Evolutionary conservation across 2,113 vertebrate genomes (phyloP).

Genomic region (Dipodomys stephensi): DNA sequence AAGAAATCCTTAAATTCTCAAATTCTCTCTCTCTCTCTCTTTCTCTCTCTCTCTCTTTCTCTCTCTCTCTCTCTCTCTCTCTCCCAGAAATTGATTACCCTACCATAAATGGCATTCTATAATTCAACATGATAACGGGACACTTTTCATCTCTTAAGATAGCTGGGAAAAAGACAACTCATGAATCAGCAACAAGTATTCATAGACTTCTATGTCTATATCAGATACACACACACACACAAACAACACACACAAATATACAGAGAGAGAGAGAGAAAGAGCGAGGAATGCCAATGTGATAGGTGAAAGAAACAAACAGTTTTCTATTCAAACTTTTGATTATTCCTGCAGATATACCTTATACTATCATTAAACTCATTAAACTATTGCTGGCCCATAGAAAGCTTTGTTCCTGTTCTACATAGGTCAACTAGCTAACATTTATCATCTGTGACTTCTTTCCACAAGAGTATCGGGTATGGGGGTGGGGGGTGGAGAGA

Average conservation of each 20-base stretch:
- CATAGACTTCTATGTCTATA: not conserved
- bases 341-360: not conserved
- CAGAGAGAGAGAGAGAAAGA: not conserved
- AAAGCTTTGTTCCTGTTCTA: not conserved
- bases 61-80: no score
- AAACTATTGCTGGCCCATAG: not conserved
- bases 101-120: not conserved
- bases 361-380: not conserved
- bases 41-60: no score
- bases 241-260: not conserved
- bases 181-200: not conserved
- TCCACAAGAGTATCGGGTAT: not conserved
- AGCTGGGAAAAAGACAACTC: not conserved
- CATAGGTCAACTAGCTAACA: not conserved
- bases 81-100: not conserved
- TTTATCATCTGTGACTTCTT: conserved; percentile 16
- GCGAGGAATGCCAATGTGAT: not conserved
- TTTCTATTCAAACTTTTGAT: not conserved
- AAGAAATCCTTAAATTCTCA: not conserved
- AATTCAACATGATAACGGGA: not conserved
- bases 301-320: not conserved
- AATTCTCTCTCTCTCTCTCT: no score
- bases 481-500: no score
- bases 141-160: not conserved
- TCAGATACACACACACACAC: not conserved